Evolutionary conservation across 2,113 vertebrate genomes (phyloP).

Genomic region (Echinops telfairi): DNA sequence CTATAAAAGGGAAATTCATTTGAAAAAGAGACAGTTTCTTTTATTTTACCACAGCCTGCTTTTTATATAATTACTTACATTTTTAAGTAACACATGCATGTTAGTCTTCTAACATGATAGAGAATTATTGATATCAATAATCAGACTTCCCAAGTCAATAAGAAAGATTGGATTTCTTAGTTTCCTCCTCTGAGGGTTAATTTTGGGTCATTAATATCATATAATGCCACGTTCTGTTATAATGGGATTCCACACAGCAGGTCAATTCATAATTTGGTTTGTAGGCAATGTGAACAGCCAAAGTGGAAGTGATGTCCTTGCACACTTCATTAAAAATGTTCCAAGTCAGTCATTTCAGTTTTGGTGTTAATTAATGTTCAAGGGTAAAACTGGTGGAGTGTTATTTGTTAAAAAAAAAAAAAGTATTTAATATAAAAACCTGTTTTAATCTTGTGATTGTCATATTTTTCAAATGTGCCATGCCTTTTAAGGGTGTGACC

Average conservation of each 20-base stretch:
- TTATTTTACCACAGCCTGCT: neutral
- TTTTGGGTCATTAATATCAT: neutral
- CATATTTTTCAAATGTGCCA: neutral
- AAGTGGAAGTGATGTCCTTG: neutral
- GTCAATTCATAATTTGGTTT: neutral
- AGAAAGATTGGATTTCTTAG: neutral
- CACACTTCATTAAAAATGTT: neutral
- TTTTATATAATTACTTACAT: constrained; percentile 6
- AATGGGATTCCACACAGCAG: neutral
- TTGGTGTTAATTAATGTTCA: neutral
- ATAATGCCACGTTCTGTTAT: neutral
- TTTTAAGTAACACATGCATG: neutral
- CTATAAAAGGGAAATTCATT: constrained; percentile 38
- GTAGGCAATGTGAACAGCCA: neutral
- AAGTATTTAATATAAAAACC: neutral
- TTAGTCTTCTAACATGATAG: neutral
- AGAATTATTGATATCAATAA: constrained; percentile 3
- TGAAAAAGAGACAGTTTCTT: constrained; percentile 27
- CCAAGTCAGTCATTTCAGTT: neutral
- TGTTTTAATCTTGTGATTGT: neutral
- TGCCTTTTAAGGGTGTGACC: constrained; percentile 4
- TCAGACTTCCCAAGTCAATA: neutral
- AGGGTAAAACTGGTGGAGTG: neutral
- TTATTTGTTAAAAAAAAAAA: neutral
- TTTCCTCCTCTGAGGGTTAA: neutral